Conservation (phyloP, 2,113 vertebrate genomes). For the Pandion haliaetus region DNA sequence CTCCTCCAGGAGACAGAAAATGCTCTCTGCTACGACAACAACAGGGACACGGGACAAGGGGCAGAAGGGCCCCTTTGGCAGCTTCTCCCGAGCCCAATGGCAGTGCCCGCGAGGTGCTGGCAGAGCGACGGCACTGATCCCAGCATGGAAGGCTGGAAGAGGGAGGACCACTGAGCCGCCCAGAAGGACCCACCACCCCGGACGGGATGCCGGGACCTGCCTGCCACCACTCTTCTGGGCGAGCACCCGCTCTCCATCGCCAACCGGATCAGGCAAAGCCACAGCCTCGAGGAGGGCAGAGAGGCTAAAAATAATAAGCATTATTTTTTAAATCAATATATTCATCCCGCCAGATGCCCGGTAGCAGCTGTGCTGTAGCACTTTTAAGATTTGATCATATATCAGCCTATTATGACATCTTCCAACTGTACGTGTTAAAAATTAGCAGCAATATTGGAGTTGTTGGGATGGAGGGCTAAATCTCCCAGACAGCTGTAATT, state of each 20-base stretch:
- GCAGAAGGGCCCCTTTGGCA: neutral
- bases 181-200: neutral
- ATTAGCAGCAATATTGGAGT: conserved; percentile 63
- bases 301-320: neutral
- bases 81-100: neutral
- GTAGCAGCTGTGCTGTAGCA: conserved; percentile 58
- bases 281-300: neutral
- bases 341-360: neutral
- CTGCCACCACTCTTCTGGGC: neutral
- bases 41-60: neutral
- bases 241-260: neutral
- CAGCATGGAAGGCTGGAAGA: fast-evolving
- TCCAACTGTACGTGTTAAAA: conserved; percentile 68
- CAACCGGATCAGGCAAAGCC: fast-evolving
- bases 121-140: fast-evolving
- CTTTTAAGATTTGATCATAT: conserved; percentile 3
- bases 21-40: neutral
- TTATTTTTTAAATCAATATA: neutral
- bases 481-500: conserved; percentile 77
- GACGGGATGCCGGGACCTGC: fast-evolving
- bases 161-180: neutral
- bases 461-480: conserved; percentile 47
- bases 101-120: fast-evolving
- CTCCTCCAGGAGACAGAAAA: neutral
- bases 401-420: conserved; percentile 57